phyloP scores from a whole-genome alignment of 2,113 vertebrate genomes.

The Synodontis membranacea region DNA sequence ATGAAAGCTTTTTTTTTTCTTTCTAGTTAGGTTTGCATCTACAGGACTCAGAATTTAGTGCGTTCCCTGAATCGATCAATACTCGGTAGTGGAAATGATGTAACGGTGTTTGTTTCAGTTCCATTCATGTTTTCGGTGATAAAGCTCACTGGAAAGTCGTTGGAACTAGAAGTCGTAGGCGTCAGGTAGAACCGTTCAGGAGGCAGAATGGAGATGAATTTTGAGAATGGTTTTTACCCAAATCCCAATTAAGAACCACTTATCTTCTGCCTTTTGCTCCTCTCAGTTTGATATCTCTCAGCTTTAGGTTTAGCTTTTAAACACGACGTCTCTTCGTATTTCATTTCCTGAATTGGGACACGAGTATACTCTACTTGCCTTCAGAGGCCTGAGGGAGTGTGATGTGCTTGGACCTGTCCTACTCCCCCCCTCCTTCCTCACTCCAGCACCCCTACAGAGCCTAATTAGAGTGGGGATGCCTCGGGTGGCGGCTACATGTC shows the following conservation, averaged over 20 bases:
- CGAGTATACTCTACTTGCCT: constrained; percentile 45
- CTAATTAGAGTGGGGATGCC: constrained; percentile 60
- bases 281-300: background rate
- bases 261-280: background rate
- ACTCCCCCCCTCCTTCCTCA: constrained; percentile 14
- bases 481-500: constrained; percentile 59
- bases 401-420: constrained; percentile 58
- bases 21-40: background rate
- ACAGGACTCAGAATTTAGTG: background rate
- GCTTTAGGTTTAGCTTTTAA: background rate
- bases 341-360: constrained; percentile 17
- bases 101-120: background rate
- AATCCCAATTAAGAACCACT: background rate
- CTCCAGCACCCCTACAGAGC: constrained; percentile 51
- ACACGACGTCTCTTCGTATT: background rate
- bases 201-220: background rate
- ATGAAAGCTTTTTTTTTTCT: background rate
- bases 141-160: background rate
- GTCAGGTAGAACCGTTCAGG: background rate
- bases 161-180: background rate
- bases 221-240: background rate
- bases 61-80: background rate
- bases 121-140: background rate
- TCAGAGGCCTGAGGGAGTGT: constrained; percentile 54
- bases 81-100: background rate